These are phyloP conservation scores for Drosophila nebulosa DNA, from an alignment of 1,140 invertebrate species.

Conservation along the genomic window DNA sequence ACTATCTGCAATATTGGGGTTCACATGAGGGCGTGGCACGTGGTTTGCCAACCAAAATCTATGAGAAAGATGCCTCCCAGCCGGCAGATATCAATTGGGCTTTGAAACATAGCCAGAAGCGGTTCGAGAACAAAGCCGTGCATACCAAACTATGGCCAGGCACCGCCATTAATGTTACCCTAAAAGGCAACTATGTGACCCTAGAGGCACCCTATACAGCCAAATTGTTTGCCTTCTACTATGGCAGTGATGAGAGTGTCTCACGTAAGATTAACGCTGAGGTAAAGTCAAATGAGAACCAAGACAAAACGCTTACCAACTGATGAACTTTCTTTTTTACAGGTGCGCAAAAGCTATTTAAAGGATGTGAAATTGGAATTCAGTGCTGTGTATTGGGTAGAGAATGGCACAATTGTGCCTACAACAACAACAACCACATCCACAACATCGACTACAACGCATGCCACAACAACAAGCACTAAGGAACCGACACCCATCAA, in stretches of 20 bases:
- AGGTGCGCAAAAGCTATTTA: slow-evolving; percentile 85
- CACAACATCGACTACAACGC: slow-evolving; percentile 86
- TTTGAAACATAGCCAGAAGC: slow-evolving; percentile 83
- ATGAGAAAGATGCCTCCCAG: slow-evolving; percentile 83
- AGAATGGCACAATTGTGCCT: slow-evolving; percentile 88
- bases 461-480: slow-evolving; percentile 82
- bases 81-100: slow-evolving; percentile 87
- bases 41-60: slow-evolving; percentile 87
- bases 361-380: slow-evolving; percentile 85
- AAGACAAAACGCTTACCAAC: too few relatives aligned
- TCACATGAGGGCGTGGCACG: slow-evolving; percentile 88
- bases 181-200: slow-evolving; percentile 87
- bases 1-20: slow-evolving; percentile 88
- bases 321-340: not conserved
- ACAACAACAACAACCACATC: slow-evolving; percentile 88
- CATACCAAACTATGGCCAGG: slow-evolving; percentile 83
- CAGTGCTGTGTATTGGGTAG: slow-evolving; percentile 87
- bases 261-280: slow-evolving; percentile 70
- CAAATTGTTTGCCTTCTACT: slow-evolving; percentile 86
- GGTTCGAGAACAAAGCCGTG: slow-evolving; percentile 82
- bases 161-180: slow-evolving; percentile 89
- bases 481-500: slow-evolving; percentile 80
- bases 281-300: slow-evolving; percentile 47
- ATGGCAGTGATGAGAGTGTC: slow-evolving; percentile 82
- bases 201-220: slow-evolving; percentile 88